Evolutionary conservation across 2,797 vertebrate genomes (phyloP).

Genomic region (Zenarchopterus dispar): DNA sequence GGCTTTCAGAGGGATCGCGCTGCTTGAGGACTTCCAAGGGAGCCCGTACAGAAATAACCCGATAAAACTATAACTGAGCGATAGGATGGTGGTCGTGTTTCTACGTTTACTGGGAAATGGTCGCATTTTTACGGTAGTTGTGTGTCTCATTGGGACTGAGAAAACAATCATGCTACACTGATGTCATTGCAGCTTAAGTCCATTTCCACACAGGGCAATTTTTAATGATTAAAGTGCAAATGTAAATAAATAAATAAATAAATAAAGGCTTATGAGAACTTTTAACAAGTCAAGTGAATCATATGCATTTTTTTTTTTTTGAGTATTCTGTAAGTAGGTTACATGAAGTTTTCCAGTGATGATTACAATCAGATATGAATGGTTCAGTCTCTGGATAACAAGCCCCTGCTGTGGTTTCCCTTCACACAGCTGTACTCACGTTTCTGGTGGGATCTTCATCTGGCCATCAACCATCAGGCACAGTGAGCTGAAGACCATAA

Average conservation of each 20-base stretch:
- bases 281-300: not conserved
- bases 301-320: too few relatives aligned
- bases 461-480: slow-evolving; percentile 79
- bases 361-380: not conserved
- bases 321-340: not conserved
- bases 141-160: too few relatives aligned
- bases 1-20: slow-evolving; percentile 14
- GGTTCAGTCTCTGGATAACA: not conserved
- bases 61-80: slow-evolving; percentile 11
- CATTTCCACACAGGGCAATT: too few relatives aligned
- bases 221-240: too few relatives aligned
- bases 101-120: not conserved
- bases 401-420: not conserved
- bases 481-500: slow-evolving; percentile 78
- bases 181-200: not conserved
- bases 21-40: slow-evolving; percentile 7
- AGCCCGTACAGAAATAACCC: slow-evolving; percentile 10
- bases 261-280: not conserved
- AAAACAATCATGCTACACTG: too few relatives aligned
- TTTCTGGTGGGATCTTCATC: slow-evolving; percentile 89
- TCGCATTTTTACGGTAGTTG: too few relatives aligned
- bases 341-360: not conserved
- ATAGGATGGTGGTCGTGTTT: not conserved
- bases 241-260: not conserved
- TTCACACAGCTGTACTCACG: slow-evolving; percentile 80